These are phyloP conservation scores for Pycnonotus jocosus DNA, from an alignment of 2,113 vertebrate genomes.

Conservation along the genomic window DNA sequence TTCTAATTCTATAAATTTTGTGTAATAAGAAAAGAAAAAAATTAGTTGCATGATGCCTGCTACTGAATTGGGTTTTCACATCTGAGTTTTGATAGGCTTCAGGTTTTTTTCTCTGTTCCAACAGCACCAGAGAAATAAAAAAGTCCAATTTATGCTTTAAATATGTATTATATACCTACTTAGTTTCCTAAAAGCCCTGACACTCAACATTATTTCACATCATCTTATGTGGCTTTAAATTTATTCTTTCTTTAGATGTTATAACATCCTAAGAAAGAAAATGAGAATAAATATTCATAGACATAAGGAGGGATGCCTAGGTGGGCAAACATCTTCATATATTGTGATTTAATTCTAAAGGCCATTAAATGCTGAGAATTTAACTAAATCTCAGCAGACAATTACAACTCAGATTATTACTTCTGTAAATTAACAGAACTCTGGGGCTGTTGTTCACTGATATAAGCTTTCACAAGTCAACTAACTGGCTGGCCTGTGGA, in stretches of 20 bases:
- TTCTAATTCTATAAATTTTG: not conserved
- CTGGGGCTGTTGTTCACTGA: not conserved
- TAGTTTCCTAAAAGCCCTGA: not conserved
- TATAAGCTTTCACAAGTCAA: not conserved
- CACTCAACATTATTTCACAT: not conserved
- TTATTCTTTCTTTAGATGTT: not conserved
- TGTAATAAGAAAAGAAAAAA: not conserved
- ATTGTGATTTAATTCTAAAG: not conserved
- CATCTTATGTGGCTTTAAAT: not conserved
- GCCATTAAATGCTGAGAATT: not conserved
- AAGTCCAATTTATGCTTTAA: not conserved
- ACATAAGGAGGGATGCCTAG: not conserved
- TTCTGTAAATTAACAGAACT: conserved; percentile 38
- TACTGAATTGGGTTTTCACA: not conserved
- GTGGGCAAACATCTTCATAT: not conserved
- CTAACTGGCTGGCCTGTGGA: not conserved
- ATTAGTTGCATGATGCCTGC: not conserved
- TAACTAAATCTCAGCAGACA: not conserved
- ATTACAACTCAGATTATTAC: not conserved
- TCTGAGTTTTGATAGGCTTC: not conserved
- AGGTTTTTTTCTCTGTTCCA: not conserved
- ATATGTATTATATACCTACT: not conserved
- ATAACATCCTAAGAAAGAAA: not conserved
- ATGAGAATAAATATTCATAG: not conserved
- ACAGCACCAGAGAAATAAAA: not conserved